Conservation (phyloP, 2,888 invertebrate genomes). For the Gymnocheta viridis region DNA sequence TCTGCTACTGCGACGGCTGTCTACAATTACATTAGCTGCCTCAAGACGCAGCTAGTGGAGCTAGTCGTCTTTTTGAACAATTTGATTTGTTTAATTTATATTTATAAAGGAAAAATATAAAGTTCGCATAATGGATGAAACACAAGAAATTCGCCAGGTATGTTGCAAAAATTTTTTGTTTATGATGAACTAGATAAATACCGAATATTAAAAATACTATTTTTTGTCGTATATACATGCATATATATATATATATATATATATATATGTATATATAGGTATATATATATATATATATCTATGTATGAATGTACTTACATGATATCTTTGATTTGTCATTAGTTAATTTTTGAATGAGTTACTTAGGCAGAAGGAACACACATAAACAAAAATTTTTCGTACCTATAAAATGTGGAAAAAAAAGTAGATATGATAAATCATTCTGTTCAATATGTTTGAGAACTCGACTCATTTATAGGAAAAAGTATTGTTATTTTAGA, state of each 20-base stretch:
- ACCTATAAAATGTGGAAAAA: no score
- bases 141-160: slow-evolving; percentile 82
- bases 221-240: neutral
- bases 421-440: no score
- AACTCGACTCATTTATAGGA: no score
- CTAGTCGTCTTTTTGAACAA: slow-evolving; percentile 54
- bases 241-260: neutral
- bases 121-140: slow-evolving; percentile 79
- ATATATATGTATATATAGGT: neutral
- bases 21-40: slow-evolving; percentile 45
- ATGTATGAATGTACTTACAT: neutral
- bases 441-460: no score
- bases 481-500: no score
- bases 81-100: slow-evolving; percentile 39
- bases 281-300: neutral
- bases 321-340: no score
- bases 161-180: slow-evolving; percentile 42
- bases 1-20: slow-evolving; percentile 55
- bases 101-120: slow-evolving; percentile 39
- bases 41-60: slow-evolving; percentile 27
- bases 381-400: no score
- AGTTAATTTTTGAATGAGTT: no score
- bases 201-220: neutral
- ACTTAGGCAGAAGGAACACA: no score
- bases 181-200: slow-evolving; percentile 7